Base-by-base conservation (phyloP, 2,888 invertebrate genomes). In the Drosophila acutilabella region DNA sequence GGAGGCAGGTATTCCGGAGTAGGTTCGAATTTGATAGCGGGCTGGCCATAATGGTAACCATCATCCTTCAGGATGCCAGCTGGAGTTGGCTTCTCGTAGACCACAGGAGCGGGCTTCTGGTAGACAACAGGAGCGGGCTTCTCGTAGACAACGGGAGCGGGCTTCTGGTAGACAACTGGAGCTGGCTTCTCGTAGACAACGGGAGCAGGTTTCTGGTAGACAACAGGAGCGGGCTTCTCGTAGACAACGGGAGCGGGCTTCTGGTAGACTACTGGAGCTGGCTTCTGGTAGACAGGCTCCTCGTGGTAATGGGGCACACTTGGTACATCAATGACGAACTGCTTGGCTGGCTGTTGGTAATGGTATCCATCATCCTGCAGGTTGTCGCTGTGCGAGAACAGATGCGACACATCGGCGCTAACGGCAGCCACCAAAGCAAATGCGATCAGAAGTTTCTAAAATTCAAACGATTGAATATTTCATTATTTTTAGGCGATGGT, bases 331-430 rank as follows among this genome's bases (percentile, higher is more conserved):
- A 87, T 84, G 30, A 90, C 81, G 48, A 90, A 78, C 20, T 74
- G 70, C 23, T 71, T 45, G 2, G 59, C 40, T 14, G 89, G 86
- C 36, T 67, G 62, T 30, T 78, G 56, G 48, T 91, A 91, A 64
- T 91, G 91, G 52, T 91, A 91, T 42, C 91, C 91, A 81, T 91
- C 91, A 3, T 82, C 88, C 40, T 90, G 88, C 61, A 90, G 80
- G 48, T 87, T 91, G 64, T 90, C 79, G 78, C 91, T 91, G 64
- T 74, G 26, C 50, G 86, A 80, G 71, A 91, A 91, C 65, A 91
- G 78, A 69, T 91, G 91, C 23, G 91, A 89, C 6, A 91, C 91
- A 59, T 91, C 91, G 64, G 90, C 91, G 42, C 84, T 83, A 73
- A 81, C 90, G 48, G 76, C 89, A 53, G 89, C 91, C 81, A 91